phyloP scores from a whole-genome alignment of 2,113 vertebrate species.

The Oreamnos americanus region DNA sequence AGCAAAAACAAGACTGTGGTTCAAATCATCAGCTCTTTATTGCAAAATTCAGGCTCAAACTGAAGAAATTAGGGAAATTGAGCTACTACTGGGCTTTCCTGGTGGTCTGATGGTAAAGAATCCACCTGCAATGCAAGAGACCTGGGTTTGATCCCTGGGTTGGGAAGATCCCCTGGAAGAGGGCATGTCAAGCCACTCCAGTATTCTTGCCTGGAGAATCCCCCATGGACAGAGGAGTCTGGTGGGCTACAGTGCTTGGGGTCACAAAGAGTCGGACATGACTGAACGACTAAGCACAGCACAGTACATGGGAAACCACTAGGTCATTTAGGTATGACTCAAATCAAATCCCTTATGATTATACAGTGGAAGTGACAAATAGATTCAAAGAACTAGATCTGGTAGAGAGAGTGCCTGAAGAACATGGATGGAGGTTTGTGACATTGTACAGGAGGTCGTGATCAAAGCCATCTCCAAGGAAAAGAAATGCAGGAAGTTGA shows the following conservation, averaged over 20 bases:
- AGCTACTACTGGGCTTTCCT: background rate
- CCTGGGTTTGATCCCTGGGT: background rate
- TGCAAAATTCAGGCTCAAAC: background rate
- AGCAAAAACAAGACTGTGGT: background rate
- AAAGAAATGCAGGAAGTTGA: background rate
- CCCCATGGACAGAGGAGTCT: background rate
- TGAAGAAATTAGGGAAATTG: background rate
- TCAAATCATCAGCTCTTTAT: background rate
- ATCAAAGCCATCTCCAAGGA: background rate
- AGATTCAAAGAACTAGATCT: background rate
- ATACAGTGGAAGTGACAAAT: background rate
- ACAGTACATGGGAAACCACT: background rate
- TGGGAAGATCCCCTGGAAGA: background rate
- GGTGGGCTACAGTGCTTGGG: background rate
- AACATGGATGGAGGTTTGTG: background rate
- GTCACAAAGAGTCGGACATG: accelerated
- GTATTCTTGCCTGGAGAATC: background rate
- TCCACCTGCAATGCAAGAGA: background rate
- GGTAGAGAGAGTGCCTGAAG: background rate
- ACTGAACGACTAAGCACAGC: background rate
- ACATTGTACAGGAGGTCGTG: background rate
- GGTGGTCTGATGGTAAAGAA: background rate
- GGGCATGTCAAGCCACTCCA: background rate
- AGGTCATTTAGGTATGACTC: background rate
- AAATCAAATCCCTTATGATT: background rate